A percentile compares a stretch with the other conserved stretches of the same genome.
phyloP scores from a whole-genome alignment of 2,113 vertebrate genomes.

The Notarius lentiginosus region DNA sequence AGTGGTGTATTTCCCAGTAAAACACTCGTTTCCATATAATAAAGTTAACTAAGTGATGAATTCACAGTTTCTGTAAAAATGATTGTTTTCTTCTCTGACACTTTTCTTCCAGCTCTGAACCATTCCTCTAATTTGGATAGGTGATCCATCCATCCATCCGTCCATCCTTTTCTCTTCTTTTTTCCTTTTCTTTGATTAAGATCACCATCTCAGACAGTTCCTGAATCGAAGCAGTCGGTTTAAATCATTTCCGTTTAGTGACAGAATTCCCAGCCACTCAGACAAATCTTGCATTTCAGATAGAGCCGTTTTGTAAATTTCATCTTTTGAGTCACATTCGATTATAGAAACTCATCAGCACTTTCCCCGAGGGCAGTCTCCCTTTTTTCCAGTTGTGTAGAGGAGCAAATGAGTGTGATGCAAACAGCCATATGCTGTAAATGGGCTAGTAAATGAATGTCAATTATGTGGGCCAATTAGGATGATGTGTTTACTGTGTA shows the following conservation, averaged over 20 bases:
- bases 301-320: constrained; percentile 27
- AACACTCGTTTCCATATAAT: no score
- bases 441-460: constrained; percentile 58
- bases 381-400: constrained; percentile 26
- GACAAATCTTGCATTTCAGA: constrained; percentile 34
- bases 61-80: no score
- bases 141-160: constrained; percentile 36
- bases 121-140: constrained; percentile 43
- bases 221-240: constrained; percentile 41
- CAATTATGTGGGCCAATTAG: constrained; percentile 60
- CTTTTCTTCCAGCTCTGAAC: constrained; percentile 28
- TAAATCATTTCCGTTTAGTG: constrained; percentile 40
- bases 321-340: constrained; percentile 37
- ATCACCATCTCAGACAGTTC: constrained; percentile 35
- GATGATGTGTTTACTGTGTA: constrained; percentile 62
- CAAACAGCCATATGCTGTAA: constrained; percentile 50
- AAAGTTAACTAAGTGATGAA: no score
- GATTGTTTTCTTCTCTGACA: no score
- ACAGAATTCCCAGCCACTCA: constrained; percentile 38
- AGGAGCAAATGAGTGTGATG: constrained; percentile 49
- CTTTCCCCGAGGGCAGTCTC: constrained; percentile 34
- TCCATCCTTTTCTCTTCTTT: no score
- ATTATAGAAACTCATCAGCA: constrained; percentile 50
- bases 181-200: constrained; percentile 18
- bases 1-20: no score